phyloP scores from a whole-genome alignment of 2,797 vertebrate species.

The Rhinoraja longicauda region DNA sequence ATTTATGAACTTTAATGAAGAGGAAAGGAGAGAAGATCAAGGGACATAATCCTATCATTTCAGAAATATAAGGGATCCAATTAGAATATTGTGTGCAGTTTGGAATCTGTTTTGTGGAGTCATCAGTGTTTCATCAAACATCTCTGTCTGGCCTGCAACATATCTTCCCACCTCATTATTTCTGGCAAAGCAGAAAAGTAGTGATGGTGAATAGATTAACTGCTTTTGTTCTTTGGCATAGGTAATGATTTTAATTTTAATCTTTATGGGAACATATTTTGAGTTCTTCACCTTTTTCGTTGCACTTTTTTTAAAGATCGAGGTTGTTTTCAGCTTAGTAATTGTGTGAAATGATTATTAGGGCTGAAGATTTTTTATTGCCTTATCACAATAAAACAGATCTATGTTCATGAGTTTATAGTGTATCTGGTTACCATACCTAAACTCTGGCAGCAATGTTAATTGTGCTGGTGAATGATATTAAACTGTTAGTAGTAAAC shows the following conservation, averaged over 20 bases:
- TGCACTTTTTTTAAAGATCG: background rate
- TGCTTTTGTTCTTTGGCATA: too few relatives aligned
- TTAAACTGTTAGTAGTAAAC: background rate
- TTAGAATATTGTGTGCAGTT: background rate
- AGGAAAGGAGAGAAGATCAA: background rate
- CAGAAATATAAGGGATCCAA: background rate
- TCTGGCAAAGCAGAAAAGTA: too few relatives aligned
- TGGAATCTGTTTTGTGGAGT: background rate
- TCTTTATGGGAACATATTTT: too few relatives aligned
- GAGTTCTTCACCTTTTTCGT: background rate
- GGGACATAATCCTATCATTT: background rate
- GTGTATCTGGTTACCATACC: background rate
- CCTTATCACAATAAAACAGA: background rate
- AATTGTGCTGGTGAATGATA: background rate
- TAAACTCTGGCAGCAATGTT: background rate
- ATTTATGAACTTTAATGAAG: background rate
- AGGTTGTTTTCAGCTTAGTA: background rate
- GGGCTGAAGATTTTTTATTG: background rate
- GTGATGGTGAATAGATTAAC: too few relatives aligned
- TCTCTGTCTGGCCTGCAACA: background rate
- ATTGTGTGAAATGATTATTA: background rate
- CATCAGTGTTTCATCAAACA: background rate
- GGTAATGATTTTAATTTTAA: too few relatives aligned
- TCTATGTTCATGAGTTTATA: background rate
- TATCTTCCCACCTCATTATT: background rate